Percentiles rank a stretch among this genome's conserved stretches.
These are phyloP conservation scores for Caenorhabditis brenneri DNA, from an alignment of 1,140 invertebrate species.

Conservation along the genomic window DNA sequence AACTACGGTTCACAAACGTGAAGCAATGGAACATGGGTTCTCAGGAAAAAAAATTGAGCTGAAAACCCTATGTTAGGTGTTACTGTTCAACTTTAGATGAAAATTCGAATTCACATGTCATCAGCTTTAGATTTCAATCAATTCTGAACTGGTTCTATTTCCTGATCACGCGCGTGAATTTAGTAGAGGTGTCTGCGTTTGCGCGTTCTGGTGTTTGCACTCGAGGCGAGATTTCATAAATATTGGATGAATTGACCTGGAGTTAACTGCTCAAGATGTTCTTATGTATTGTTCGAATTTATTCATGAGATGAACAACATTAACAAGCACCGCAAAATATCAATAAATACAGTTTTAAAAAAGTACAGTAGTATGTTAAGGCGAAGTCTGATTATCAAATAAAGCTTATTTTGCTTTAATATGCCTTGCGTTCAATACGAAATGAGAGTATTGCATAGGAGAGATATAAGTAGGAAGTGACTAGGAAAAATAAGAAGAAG, in stretches of 20 bases:
- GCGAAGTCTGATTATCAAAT: neutral
- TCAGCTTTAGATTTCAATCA: neutral
- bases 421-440: neutral
- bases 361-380: neutral
- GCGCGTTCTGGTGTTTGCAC: neutral
- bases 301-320: neutral
- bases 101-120: neutral
- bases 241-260: too few species aligned
- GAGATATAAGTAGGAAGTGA: too few species aligned
- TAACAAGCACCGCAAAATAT: neutral
- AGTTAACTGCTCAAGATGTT: too few species aligned
- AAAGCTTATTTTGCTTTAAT: neutral
- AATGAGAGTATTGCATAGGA: too few species aligned
- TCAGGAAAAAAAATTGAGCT: neutral
- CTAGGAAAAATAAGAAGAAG: neutral
- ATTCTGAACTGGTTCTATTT: neutral
- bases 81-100: too few species aligned
- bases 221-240: too few species aligned
- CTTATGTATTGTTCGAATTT: too few species aligned
- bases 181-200: neutral
- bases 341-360: neutral
- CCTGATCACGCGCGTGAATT: neutral
- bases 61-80: too few species aligned
- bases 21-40: too few species aligned
- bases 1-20: too few species aligned